Evolutionary conservation across 2,888 invertebrate genomes (phyloP).

Genomic region (Spodoptera littoralis): DNA sequence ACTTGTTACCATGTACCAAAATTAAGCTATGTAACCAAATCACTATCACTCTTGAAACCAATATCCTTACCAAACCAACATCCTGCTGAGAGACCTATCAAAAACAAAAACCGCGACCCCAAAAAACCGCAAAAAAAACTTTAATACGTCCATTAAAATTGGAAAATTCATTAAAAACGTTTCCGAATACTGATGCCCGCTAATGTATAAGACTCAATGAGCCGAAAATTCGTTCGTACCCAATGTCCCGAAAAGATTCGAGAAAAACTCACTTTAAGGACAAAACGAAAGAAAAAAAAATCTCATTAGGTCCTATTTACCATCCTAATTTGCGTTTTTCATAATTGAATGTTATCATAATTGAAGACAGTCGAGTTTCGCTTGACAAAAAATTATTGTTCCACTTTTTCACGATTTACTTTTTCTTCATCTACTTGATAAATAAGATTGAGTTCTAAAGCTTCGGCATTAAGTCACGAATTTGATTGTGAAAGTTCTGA

Average conservation of each 20-base stretch:
- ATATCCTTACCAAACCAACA: too few species aligned
- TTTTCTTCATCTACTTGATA: constrained; percentile 64
- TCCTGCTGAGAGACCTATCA: constrained; percentile 3
- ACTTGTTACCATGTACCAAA: too few species aligned
- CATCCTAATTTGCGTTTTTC: constrained; percentile 72
- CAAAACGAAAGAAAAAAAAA: constrained; percentile 40
- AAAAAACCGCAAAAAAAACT: constrained; percentile 38
- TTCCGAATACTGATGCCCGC: constrained; percentile 58
- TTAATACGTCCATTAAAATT: constrained; percentile 34
- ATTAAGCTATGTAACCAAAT: too few species aligned
- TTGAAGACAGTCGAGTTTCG: constrained; percentile 65
- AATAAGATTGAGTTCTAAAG: constrained; percentile 55
- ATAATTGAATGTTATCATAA: constrained; percentile 79
- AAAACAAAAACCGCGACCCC: constrained; percentile 4
- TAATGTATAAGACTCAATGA: constrained; percentile 66
- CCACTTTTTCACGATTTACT: constrained; percentile 55
- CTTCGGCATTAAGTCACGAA: constrained; percentile 22
- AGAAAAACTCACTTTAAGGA: constrained; percentile 57
- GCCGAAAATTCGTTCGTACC: constrained; percentile 70
- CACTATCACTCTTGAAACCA: too few species aligned
- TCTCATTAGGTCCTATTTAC: constrained; percentile 51
- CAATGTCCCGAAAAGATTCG: constrained; percentile 70
- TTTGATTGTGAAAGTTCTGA: constrained; percentile 32
- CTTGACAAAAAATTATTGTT: constrained; percentile 65
- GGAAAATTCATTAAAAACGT: constrained; percentile 56